These are phyloP conservation scores for Diceros bicornis DNA, from an alignment of 2,797 vertebrate genomes.

Conservation along the genomic window DNA sequence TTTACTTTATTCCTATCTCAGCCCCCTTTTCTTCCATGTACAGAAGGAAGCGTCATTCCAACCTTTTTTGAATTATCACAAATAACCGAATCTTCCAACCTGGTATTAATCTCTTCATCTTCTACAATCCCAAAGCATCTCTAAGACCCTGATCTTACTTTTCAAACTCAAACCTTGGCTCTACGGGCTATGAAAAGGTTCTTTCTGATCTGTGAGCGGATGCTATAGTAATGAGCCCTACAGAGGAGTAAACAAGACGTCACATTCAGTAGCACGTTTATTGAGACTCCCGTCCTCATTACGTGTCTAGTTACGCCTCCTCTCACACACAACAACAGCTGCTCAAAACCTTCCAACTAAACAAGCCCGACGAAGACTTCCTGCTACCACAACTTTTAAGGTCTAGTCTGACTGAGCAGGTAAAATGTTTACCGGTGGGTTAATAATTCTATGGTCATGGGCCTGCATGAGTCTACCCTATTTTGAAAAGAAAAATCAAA, in stretches of 20 bases:
- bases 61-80: not conserved
- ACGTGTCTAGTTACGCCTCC: not conserved
- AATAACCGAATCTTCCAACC: slow-evolving; percentile 5
- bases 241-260: not conserved
- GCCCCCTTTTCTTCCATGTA: not conserved
- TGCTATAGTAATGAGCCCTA: not conserved
- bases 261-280: not conserved
- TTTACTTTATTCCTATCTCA: not conserved
- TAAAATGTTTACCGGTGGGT: not conserved
- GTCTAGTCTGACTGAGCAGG: not conserved
- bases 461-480: not conserved
- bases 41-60: not conserved
- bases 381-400: not conserved
- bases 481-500: not conserved
- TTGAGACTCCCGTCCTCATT: not conserved
- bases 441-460: not conserved
- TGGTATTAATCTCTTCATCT: not conserved
- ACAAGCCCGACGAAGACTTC: not conserved
- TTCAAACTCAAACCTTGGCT: slow-evolving; percentile 1
- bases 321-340: not conserved
- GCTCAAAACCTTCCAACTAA: slow-evolving; percentile 10
- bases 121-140: not conserved
- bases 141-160: not conserved
- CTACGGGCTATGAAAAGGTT: not conserved
- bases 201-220: not conserved